phyloP scores from a whole-genome alignment of 2,797 vertebrate species.

The Avahi laniger region DNA sequence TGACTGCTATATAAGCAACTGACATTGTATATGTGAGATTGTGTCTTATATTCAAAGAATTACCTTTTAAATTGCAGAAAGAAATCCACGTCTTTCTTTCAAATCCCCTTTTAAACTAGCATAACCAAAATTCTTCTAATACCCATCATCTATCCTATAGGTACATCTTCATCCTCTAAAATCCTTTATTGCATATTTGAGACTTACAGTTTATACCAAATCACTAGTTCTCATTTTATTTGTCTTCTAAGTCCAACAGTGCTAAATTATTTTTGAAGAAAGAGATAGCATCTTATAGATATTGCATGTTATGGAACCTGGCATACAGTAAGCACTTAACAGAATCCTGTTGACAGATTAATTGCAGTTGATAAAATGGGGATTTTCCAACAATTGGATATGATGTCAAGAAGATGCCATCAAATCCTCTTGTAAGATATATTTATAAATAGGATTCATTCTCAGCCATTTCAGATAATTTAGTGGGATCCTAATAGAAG shows the following conservation, averaged over 20 bases:
- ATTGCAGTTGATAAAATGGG: background rate
- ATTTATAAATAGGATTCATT: constrained; percentile 19
- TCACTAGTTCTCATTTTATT: background rate
- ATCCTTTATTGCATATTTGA: background rate
- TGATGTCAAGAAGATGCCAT: background rate
- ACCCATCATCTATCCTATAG: background rate
- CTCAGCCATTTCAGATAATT: background rate
- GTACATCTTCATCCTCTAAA: background rate
- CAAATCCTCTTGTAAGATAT: constrained; percentile 16
- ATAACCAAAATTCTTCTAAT: background rate
- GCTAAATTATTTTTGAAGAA: background rate
- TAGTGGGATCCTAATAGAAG: background rate
- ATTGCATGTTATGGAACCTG: background rate
- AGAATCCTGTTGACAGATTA: background rate
- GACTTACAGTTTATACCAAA: background rate
- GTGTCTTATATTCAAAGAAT: background rate
- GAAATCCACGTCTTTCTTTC: background rate
- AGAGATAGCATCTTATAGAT: background rate
- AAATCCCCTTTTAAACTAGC: background rate
- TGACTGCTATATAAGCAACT: background rate
- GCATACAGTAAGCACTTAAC: background rate
- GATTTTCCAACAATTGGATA: background rate
- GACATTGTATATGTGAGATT: background rate
- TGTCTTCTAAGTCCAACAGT: background rate
- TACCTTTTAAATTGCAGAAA: background rate